Evolutionary conservation across 2,888 invertebrate species (phyloP).

Genomic region (Colostygia pectinataria): DNA sequence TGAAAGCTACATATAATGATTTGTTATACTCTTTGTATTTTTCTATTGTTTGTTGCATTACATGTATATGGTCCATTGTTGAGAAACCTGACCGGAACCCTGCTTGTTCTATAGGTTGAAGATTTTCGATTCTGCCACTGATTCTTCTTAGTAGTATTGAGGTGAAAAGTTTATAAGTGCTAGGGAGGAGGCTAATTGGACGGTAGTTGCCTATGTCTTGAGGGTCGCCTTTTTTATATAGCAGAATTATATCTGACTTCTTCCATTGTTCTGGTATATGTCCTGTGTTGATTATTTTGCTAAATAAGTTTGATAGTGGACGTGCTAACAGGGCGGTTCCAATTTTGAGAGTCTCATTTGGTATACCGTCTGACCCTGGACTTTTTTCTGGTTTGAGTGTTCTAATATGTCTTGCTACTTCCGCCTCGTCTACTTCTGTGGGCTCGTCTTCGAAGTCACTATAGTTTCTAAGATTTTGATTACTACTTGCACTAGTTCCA

Average conservation of each 20-base stretch:
- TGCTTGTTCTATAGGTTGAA: no score
- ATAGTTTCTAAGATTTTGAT: no score
- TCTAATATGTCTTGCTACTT: neutral
- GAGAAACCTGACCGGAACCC: no score
- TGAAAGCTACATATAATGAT: neutral
- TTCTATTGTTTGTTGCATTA: neutral
- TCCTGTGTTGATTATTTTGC: neutral
- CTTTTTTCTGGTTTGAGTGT: neutral
- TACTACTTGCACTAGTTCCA: no score
- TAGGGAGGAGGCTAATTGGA: neutral
- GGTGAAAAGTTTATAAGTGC: neutral
- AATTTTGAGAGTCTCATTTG: neutral
- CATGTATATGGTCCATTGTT: no score
- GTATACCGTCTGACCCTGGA: neutral
- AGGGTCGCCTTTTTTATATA: neutral
- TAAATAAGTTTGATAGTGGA: neutral
- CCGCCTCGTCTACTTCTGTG: neutral
- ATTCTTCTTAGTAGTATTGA: no score
- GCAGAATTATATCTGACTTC: neutral
- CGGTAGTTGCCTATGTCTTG: neutral
- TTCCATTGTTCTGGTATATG: neutral
- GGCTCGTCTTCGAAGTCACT: no score
- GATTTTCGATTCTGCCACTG: no score
- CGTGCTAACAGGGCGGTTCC: neutral
- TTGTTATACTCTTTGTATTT: neutral